Evolutionary conservation across 2,797 vertebrate species (phyloP).

Genomic region (Myoxocephalus aenaeus): DNA sequence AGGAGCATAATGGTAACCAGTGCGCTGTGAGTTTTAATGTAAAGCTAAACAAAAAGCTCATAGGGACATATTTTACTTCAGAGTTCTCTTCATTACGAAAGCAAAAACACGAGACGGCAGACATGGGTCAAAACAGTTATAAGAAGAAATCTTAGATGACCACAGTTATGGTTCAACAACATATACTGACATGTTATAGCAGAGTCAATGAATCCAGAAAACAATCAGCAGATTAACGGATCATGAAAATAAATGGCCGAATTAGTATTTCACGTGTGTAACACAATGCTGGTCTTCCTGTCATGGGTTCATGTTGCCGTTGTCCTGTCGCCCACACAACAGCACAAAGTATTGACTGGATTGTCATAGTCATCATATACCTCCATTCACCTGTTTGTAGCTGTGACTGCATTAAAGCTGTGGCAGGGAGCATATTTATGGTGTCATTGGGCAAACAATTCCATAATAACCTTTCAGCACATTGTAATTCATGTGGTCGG

Average conservation of each 20-base stretch:
- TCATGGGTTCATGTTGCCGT: no score
- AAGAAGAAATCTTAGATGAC: neutral
- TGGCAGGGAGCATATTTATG: no score
- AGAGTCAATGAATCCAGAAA: neutral
- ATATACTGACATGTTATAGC: neutral
- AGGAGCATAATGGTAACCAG: constrained; percentile 21
- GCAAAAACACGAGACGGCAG: constrained; percentile 28
- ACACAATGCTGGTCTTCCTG: no score
- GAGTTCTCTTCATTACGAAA: constrained; percentile 54
- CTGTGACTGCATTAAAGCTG: no score
- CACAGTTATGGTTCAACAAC: neutral
- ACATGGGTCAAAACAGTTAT: constrained; percentile 25
- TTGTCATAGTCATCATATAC: no score
- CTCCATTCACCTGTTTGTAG: no score
- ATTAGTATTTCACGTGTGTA: neutral
- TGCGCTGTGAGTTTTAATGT: constrained; percentile 26
- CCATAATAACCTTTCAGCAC: no score
- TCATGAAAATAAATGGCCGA: neutral
- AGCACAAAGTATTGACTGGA: no score
- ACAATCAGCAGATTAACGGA: neutral
- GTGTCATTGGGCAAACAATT: no score
- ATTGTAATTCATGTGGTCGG: no score
- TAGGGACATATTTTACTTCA: constrained; percentile 62
- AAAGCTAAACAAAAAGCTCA: constrained; percentile 51
- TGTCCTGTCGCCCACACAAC: no score